Evolutionary conservation across 2,797 vertebrate species (phyloP), one percentile per base, ranked within the genome.

Genomic region (Chiroxiphia lanceolata): DNA sequence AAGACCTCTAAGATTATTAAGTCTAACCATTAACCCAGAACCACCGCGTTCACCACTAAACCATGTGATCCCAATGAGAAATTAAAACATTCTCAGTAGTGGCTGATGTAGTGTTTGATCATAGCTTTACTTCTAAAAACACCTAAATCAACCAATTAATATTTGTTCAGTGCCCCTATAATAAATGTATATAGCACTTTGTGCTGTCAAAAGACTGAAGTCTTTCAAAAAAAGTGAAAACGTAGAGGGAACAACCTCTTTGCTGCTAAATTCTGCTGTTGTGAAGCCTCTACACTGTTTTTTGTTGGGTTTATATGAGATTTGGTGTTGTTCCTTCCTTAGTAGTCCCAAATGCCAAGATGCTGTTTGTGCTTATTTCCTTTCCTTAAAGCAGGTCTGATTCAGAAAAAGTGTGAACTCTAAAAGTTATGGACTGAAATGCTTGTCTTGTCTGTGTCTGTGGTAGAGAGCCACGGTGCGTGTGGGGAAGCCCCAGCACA

Each of bases 401-500:
- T 63, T 82, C 25, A 59, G 51, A 63, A 93, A 1, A 61, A 36
- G 36, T 33, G 77, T 19, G 40, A 3, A 14, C 59, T 80, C 54
- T 17, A 0, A 65, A 82, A n/a, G 9, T 56, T 6, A 2, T 14
- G 67, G 13, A 1, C 34, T 38, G 44, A 53, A 42, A 11, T n/a
- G 47, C 47, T 89, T 42, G 6, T 53, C 18, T 65, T 42, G 5
- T 47, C 17, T 27, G 1, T 50, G 23, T 20, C 27, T 40, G 74
- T 31, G 50, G 15, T 3, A 3, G 27, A 45, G 56, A 78, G n/a
- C 65, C 54, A 14, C 31, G 13, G 29, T 3, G 31, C 26, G 51
- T 23, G 9, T 3, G 23, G 10, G 71, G 69, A 15, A 53, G 15
- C 36, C 59, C 31, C 16, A 0, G 0, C 1, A 0, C 26, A 5